phyloP scores from a whole-genome alignment of 2,113 vertebrate genomes.

The Paralichthys olivaceus region DNA sequence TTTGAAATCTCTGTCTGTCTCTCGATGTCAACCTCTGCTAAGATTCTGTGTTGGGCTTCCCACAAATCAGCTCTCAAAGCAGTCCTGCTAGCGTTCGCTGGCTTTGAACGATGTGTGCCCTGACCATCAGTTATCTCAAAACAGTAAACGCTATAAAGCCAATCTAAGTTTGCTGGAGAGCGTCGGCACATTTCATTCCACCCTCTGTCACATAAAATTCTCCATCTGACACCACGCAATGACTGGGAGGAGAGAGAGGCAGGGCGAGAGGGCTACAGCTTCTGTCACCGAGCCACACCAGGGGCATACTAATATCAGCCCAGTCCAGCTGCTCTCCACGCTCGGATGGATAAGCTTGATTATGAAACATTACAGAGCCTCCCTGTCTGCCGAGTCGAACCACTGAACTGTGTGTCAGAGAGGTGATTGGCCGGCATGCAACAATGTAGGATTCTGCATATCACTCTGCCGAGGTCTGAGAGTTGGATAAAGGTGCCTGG shows the following conservation, averaged over 20 bases:
- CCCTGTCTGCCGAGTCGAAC: conserved; percentile 41
- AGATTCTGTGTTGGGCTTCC: conserved; percentile 14
- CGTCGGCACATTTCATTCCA: conserved; percentile 47
- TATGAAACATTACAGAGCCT: conserved; percentile 68
- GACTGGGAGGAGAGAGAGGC: conserved; percentile 17
- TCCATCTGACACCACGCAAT: conserved; percentile 54
- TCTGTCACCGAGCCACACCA: conserved; percentile 59
- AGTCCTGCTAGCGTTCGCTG: conserved; percentile 8
- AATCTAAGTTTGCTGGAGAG: conserved; percentile 48
- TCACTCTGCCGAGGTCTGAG: conserved; percentile 16
- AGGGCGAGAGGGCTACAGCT: conserved; percentile 32
- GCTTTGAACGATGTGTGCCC: conserved; percentile 17
- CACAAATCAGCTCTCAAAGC: conserved; percentile 28
- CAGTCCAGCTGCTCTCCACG: conserved; percentile 65
- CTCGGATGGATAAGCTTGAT: conserved; percentile 61
- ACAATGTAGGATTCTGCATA: conserved; percentile 16
- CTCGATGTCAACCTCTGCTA: conserved; percentile 14
- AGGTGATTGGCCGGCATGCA: conserved; percentile 39
- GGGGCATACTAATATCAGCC: conserved; percentile 72
- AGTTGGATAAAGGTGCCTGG: not conserved
- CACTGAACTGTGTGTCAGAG: conserved; percentile 37
- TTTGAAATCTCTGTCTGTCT: conserved; percentile 4
- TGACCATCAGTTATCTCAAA: conserved; percentile 28
- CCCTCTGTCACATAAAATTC: conserved; percentile 65
- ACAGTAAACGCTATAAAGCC: conserved; percentile 45